Percentiles rank a stretch among this genome's conserved stretches.
phyloP scores from a whole-genome alignment of 2,888 invertebrate genomes.

The Stenurella melanura region DNA sequence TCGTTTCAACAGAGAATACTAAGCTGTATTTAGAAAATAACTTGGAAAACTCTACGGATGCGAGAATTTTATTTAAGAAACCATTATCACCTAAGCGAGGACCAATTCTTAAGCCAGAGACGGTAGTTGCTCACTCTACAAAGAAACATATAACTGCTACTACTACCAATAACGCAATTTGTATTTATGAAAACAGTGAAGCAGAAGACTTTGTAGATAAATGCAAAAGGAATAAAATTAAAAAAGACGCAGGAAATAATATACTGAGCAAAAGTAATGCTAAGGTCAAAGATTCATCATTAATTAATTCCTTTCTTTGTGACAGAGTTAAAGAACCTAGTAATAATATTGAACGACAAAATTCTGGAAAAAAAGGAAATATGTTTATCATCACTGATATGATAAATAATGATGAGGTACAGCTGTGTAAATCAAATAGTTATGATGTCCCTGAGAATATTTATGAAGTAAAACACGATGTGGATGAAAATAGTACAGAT shows the following conservation, averaged over 20 bases:
- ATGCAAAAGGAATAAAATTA: not conserved
- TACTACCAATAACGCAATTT: not conserved
- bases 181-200: not conserved
- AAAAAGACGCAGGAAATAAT: not conserved
- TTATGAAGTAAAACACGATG: not conserved
- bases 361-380: not conserved
- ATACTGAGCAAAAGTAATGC: not conserved
- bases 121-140: not conserved
- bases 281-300: not conserved
- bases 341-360: not conserved
- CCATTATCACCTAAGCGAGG: not conserved
- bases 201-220: not conserved
- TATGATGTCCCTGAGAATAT: not conserved
- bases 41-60: not conserved
- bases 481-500: not conserved
- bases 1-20: conserved; percentile 22
- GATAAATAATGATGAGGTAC: not conserved
- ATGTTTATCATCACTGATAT: not conserved
- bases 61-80: not conserved
- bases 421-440: not conserved
- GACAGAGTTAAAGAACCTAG: not conserved
- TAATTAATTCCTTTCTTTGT: not conserved
- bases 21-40: not conserved
- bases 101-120: not conserved
- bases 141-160: not conserved